Conservation (phyloP, 2,888 invertebrate species). For the Neoascia interrupta region DNA sequence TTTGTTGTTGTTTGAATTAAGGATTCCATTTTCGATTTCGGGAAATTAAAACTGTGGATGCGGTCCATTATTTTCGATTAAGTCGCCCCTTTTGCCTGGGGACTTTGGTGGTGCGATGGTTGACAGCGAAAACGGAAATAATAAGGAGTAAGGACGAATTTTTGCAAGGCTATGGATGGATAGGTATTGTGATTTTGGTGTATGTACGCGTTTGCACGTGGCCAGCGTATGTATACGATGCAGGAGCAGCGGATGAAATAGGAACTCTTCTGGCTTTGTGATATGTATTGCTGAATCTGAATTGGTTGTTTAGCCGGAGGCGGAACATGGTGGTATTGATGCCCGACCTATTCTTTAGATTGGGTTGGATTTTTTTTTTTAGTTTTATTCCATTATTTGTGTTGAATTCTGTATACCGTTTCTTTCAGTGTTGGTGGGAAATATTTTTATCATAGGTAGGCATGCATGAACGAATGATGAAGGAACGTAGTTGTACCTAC, state of each 20-base stretch:
- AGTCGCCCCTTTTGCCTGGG: conserved; percentile 38
- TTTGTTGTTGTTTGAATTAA: not conserved
- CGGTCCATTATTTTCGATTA: conserved; percentile 57
- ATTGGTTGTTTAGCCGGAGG: conserved; percentile 39
- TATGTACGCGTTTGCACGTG: too few species aligned
- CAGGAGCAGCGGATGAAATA: not conserved
- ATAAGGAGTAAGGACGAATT: conserved; percentile 30
- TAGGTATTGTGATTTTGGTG: too few species aligned
- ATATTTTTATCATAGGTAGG: too few species aligned
- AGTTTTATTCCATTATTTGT: too few species aligned
- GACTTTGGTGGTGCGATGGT: too few species aligned
- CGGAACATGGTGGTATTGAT: conserved; percentile 33
- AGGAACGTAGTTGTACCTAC: too few species aligned
- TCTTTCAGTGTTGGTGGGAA: not conserved
- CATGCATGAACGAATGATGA: too few species aligned
- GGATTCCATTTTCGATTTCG: not conserved
- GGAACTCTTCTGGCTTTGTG: too few species aligned
- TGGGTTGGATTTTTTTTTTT: too few species aligned
- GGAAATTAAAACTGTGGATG: conserved; percentile 46
- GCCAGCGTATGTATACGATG: not conserved
- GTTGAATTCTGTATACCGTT: not conserved
- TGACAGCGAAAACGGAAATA: not conserved
- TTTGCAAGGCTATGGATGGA: not conserved
- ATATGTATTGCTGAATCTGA: conserved; percentile 38
- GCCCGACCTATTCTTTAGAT: too few species aligned